phyloP scores from a whole-genome alignment of 2,888 invertebrate genomes.

The Tribolium freemani region DNA sequence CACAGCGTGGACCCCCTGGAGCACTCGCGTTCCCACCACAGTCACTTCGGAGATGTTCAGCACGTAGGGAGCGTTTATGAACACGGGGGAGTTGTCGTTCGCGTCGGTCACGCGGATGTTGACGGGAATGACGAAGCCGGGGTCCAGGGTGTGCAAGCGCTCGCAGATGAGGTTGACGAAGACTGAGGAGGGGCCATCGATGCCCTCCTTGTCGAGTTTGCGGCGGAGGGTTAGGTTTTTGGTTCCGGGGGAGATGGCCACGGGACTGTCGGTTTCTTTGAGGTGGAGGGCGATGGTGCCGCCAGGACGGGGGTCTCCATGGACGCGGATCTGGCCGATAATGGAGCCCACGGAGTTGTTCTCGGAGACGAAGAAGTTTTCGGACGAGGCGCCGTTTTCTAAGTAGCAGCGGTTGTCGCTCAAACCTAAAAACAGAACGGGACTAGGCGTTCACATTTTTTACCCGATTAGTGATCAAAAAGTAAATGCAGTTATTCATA shows the following conservation, averaged over 20 bases:
- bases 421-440: slow-evolving; percentile 70
- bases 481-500: too few species aligned
- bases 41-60: slow-evolving; percentile 88
- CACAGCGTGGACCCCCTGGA: slow-evolving; percentile 78
- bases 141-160: slow-evolving; percentile 75
- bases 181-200: slow-evolving; percentile 85
- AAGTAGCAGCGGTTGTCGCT: slow-evolving; percentile 91
- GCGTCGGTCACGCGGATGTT: slow-evolving; percentile 91
- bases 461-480: too few species aligned
- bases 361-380: slow-evolving; percentile 92
- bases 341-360: slow-evolving; percentile 84
- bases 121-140: slow-evolving; percentile 84
- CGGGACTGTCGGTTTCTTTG: slow-evolving; percentile 85
- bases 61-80: slow-evolving; percentile 85
- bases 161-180: slow-evolving; percentile 91
- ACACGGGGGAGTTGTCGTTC: slow-evolving; percentile 90
- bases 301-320: slow-evolving; percentile 82
- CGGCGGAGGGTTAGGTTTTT: slow-evolving; percentile 86
- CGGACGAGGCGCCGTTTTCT: slow-evolving; percentile 91
- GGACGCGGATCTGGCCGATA: slow-evolving; percentile 84
- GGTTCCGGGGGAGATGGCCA: slow-evolving; percentile 81
- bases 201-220: slow-evolving; percentile 87
- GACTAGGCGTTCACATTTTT: too few species aligned
- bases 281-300: slow-evolving; percentile 86
- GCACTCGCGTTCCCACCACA: slow-evolving; percentile 78